phyloP scores from a whole-genome alignment of 2,888 invertebrate genomes.

The Salticus scenicus region DNA sequence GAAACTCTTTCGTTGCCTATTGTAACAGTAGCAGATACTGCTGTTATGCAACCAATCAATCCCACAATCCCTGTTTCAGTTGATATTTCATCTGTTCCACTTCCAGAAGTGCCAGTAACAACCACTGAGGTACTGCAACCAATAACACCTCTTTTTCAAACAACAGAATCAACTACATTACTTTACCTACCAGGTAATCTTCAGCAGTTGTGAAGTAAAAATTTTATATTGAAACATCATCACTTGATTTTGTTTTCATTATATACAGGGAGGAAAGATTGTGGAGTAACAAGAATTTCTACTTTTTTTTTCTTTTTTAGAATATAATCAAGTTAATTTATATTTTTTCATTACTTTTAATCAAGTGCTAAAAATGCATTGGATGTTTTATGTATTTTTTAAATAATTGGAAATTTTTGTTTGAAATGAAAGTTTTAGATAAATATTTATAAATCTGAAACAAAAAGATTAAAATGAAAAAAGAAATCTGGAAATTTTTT shows the following conservation, averaged over 20 bases:
- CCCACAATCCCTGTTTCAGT: neutral
- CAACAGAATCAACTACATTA: constrained; percentile 68
- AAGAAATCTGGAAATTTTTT: too few species aligned
- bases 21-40: neutral
- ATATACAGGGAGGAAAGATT: too few species aligned
- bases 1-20: neutral
- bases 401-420: too few species aligned
- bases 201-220: constrained; percentile 43
- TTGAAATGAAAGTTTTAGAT: too few species aligned
- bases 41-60: neutral
- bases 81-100: constrained; percentile 13
- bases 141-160: constrained; percentile 42
- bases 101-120: constrained; percentile 24
- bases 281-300: too few species aligned
- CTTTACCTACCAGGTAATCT: constrained; percentile 69
- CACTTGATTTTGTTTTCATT: too few species aligned
- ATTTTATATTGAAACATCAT: neutral
- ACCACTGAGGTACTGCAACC: constrained; percentile 30
- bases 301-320: too few species aligned
- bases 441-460: too few species aligned
- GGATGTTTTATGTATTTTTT: neutral
- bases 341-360: neutral
- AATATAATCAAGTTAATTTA: neutral
- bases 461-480: too few species aligned
- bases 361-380: too few species aligned